Base-by-base conservation (phyloP, 2,113 vertebrate species). In the Daubentonia madagascariensis region DNA sequence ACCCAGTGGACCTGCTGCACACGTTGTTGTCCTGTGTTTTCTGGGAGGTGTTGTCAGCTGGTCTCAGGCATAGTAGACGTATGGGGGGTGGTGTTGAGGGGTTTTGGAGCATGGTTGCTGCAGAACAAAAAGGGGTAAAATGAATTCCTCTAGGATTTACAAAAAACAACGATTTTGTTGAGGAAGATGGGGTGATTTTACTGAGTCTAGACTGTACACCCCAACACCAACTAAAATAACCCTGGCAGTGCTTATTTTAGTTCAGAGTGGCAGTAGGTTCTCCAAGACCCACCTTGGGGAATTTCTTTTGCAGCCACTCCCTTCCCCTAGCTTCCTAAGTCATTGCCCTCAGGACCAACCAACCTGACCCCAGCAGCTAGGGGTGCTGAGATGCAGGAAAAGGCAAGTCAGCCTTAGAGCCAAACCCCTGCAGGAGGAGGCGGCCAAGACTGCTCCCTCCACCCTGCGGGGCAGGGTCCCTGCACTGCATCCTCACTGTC, bases 391-490 rank as follows among this genome's bases (percentile, higher is more conserved):
- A 32, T 8, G 2, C 10, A 4, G 1, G 14, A 18, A 45, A 80
- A 70, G 37, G 43, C 52, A 23, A 1, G 8, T 20, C 12, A 12
- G 35, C 11, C 16, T 25, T 0, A 37, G n/a, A 22, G 54, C 9
- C 28, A 20, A 59, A 22, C 4, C n/a, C 14, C 65, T 32, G 3
- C 28, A 72, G 20, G 48, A 67, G 54, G 4, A 11, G 48, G 59
- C 2, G 22, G 37, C 11, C 70, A 14, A 4, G 0, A 3, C 12
- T 32, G 23, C 30, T 43, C 20, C 52, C 23, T 18, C 50, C 57
- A 0, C 45, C 40, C n/a, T 1, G 12, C 13, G 30, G 25, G 13
- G 45, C 25, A 6, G 4, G 23, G 50, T 25, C 16, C 68, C n/a
- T n/a, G n/a, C n/a, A n/a, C n/a, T n/a, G n/a, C n/a, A n/a, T n/a